A percentile compares a stretch with the other conserved stretches of the same genome.
These are phyloP conservation scores for Aspidapion aeneum DNA, from an alignment of 2,888 invertebrate genomes.

Conservation along the genomic window DNA sequence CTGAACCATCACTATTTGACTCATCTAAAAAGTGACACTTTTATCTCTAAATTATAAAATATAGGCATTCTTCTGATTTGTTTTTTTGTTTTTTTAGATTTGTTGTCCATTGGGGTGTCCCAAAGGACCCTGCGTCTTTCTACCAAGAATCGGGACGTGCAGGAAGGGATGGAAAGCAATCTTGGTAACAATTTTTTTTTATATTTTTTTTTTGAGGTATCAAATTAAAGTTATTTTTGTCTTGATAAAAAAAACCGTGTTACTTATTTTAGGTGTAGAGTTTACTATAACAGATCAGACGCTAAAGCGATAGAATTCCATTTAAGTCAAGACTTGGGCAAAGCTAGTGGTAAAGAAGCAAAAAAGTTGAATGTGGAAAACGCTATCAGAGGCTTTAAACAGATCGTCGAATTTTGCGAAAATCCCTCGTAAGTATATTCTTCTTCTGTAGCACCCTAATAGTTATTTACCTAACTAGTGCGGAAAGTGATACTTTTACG, in stretches of 20 bases:
- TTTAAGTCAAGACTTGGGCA: slow-evolving; percentile 66
- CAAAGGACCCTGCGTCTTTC: slow-evolving; percentile 92
- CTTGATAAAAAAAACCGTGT: too few relatives aligned
- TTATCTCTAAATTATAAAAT: too few relatives aligned
- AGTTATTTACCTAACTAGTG: too few relatives aligned
- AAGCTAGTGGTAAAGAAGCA: slow-evolving; percentile 50
- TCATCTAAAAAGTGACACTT: too few relatives aligned
- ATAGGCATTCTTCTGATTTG: too few relatives aligned
- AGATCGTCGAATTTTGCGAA: slow-evolving; percentile 85
- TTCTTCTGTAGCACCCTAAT: slow-evolving; percentile 1
- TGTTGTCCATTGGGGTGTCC: slow-evolving; percentile 95
- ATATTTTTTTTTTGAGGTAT: neutral
- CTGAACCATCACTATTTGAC: too few relatives aligned
- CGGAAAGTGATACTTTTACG: too few relatives aligned
- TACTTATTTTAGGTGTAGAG: slow-evolving; percentile 62
- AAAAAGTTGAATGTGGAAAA: slow-evolving; percentile 58
- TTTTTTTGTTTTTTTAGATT: slow-evolving; percentile 66
- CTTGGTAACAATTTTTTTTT: slow-evolving; percentile 48
- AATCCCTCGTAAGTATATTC: slow-evolving; percentile 57
- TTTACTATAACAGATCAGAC: slow-evolving; percentile 85
- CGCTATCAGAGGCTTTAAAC: slow-evolving; percentile 73
- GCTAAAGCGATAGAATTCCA: slow-evolving; percentile 79
- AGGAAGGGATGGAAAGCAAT: slow-evolving; percentile 88
- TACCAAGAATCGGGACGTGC: slow-evolving; percentile 97
- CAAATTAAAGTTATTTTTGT: too few relatives aligned